A percentile compares a stretch with the other conserved stretches of the same genome.
phyloP scores from a whole-genome alignment of 2,797 vertebrate genomes.

The Diceros bicornis region DNA sequence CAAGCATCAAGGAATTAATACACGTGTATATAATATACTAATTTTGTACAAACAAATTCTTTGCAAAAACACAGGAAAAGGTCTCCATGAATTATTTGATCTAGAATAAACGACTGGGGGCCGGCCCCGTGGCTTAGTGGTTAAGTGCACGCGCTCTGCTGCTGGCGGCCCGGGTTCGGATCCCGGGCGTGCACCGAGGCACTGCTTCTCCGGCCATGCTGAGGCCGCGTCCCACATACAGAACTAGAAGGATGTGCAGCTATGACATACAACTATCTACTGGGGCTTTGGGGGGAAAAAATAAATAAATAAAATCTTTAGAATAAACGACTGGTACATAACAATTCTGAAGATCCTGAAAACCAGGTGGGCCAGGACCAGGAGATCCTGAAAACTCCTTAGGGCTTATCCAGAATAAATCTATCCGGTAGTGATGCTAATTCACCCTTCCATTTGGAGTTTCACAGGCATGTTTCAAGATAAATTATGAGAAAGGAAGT shows the following conservation, averaged over 20 bases:
- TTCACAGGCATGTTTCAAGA: conserved; percentile 1
- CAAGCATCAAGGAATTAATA: conserved; percentile 5
- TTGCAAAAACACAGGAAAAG: neutral
- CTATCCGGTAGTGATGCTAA: neutral
- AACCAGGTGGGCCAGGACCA: neutral
- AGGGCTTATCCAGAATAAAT: neutral
- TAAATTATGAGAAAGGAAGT: neutral
- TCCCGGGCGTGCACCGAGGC: too few species aligned
- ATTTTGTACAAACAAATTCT: neutral
- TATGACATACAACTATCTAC: too few species aligned
- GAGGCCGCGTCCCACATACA: too few species aligned
- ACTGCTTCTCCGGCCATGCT: too few species aligned
- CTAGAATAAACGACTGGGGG: neutral
- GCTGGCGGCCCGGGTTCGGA: too few species aligned
- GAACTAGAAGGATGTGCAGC: too few species aligned
- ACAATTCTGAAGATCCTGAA: neutral
- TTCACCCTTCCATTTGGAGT: neutral
- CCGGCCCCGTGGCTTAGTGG: too few species aligned
- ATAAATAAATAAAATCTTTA: too few species aligned
- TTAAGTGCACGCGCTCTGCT: too few species aligned
- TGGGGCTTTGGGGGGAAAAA: too few species aligned
- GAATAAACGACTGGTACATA: conserved; percentile 11
- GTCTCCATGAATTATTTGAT: neutral
- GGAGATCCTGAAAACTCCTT: neutral
- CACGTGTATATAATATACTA: neutral